Conservation (phyloP, 2,113 vertebrate species). For the Eublepharis macularius region DNA sequence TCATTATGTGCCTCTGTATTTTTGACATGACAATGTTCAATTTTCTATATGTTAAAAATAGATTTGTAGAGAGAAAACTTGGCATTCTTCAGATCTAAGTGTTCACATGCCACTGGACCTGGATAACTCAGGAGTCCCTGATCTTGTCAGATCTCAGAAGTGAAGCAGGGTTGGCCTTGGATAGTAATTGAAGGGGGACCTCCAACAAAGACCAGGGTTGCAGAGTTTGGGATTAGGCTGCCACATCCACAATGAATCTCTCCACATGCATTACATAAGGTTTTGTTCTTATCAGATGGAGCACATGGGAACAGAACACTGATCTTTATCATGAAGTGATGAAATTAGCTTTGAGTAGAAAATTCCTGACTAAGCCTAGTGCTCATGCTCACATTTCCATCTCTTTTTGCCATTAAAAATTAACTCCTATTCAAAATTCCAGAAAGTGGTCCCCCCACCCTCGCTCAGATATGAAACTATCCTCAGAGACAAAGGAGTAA, state of each 20-base stretch:
- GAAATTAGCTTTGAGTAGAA: background rate
- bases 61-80: constrained; percentile 30
- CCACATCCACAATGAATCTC: background rate
- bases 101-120: no score
- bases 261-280: background rate
- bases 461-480: background rate
- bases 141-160: no score
- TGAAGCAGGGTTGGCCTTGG: no score
- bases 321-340: background rate
- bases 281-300: background rate
- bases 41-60: constrained; percentile 36
- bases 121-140: no score
- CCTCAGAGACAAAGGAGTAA: background rate
- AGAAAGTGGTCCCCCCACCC: background rate
- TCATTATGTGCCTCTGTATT: constrained; percentile 26
- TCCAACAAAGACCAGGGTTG: no score
- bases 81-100: constrained; percentile 26
- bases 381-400: background rate
- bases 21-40: constrained; percentile 19
- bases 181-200: no score
- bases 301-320: background rate
- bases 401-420: background rate
- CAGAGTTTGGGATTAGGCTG: background rate
- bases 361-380: background rate
- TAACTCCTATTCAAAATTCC: background rate